Evolutionary conservation across 2,797 vertebrate species (phyloP).

Genomic region (Leptatherina wallacei): DNA sequence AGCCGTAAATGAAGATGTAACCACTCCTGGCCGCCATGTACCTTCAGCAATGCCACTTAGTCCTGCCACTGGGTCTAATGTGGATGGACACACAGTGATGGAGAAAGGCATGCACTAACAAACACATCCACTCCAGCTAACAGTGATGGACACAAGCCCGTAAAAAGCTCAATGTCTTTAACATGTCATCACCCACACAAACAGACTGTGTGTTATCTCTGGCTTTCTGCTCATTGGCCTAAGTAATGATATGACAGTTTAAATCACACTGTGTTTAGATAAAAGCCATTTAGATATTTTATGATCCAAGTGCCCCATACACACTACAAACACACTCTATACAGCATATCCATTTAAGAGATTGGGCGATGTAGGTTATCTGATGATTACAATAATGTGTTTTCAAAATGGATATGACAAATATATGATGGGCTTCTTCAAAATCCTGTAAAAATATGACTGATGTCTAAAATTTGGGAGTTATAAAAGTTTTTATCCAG

Average conservation of each 20-base stretch:
- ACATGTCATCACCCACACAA: conserved; percentile 16
- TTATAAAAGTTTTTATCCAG: background rate
- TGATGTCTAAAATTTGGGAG: background rate
- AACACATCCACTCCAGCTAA: conserved; percentile 69
- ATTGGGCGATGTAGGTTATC: background rate
- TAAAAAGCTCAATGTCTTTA: conserved; percentile 33
- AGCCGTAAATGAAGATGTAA: conserved; percentile 77
- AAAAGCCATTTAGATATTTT: background rate
- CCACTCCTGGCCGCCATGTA: conserved; percentile 68
- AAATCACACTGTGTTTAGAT: background rate
- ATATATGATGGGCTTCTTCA: background rate
- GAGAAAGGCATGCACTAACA: conserved; percentile 71
- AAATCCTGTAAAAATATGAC: background rate
- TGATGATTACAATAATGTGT: background rate
- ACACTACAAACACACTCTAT: background rate
- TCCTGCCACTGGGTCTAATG: conserved; percentile 75
- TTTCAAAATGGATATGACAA: background rate
- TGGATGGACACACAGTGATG: conserved; percentile 76
- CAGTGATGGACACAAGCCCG: conserved; percentile 59
- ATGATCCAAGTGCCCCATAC: background rate
- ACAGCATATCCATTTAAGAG: background rate
- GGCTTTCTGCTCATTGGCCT: background rate
- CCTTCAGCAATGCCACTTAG: conserved; percentile 73
- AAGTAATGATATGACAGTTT: background rate
- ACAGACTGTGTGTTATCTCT: background rate